Evolutionary conservation across 2,797 vertebrate species (phyloP).

Genomic region (Choloepus didactylus): DNA sequence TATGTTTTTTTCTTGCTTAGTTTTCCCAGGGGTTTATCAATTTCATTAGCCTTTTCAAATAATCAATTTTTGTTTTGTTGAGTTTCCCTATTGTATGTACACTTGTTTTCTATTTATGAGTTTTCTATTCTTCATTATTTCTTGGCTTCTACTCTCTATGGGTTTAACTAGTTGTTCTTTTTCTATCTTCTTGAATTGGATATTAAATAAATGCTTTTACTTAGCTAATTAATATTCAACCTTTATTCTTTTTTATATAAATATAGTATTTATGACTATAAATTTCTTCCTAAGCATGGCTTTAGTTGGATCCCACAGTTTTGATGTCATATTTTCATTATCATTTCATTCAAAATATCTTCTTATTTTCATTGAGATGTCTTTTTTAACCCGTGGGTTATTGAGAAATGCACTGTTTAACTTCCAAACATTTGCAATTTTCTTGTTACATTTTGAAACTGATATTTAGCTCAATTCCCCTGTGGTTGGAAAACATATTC

Average conservation of each 20-base stretch:
- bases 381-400: not conserved
- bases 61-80: not conserved
- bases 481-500: not conserved
- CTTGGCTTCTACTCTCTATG: not conserved
- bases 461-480: slow-evolving; percentile 2
- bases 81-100: not conserved
- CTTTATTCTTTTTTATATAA: slow-evolving; percentile 1
- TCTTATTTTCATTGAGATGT: slow-evolving; percentile 3
- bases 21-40: not conserved
- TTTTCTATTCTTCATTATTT: slow-evolving; percentile 25
- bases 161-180: not conserved
- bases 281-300: not conserved
- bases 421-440: not conserved
- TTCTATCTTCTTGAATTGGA: not conserved
- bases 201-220: not conserved
- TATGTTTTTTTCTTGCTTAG: not conserved
- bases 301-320: slow-evolving; percentile 33
- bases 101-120: not conserved
- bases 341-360: slow-evolving; percentile 43
- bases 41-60: slow-evolving; percentile 34
- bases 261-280: not conserved
- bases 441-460: slow-evolving; percentile 10
- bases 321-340: slow-evolving; percentile 31
- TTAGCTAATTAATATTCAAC: not conserved
- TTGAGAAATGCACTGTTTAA: slow-evolving; percentile 5